Evolutionary conservation across 2,888 invertebrate species (phyloP).

Genomic region (Ypsolopha sequella): DNA sequence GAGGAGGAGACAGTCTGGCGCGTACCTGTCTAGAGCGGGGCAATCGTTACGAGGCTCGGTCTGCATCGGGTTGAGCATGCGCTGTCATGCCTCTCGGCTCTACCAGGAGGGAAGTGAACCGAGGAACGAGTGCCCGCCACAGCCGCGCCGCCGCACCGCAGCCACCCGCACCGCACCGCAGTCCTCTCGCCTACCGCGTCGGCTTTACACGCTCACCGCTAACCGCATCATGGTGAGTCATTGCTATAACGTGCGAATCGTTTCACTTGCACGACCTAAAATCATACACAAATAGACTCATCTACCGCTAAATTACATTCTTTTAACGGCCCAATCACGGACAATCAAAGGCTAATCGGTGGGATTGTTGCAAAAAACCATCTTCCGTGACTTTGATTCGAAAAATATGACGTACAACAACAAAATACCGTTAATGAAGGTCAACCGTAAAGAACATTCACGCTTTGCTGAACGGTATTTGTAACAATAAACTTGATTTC

Average conservation of each 20-base stretch:
- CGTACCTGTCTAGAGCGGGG: slow-evolving; percentile 50
- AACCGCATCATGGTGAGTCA: slow-evolving; percentile 69
- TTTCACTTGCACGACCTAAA: slow-evolving; percentile 33
- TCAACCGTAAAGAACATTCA: neutral
- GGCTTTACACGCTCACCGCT: slow-evolving; percentile 56
- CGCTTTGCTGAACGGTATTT: neutral
- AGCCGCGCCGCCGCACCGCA: slow-evolving; percentile 28
- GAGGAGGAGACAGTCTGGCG: slow-evolving; percentile 58
- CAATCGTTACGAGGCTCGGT: slow-evolving; percentile 65
- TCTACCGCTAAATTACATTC: neutral
- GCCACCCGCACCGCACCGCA: slow-evolving; percentile 32
- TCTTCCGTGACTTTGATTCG: neutral
- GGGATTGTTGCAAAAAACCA: neutral
- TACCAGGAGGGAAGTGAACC: neutral
- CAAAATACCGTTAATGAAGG: neutral
- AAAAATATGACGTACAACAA: neutral
- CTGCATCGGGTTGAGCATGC: slow-evolving; percentile 61
- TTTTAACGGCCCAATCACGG: neutral
- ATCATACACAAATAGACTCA: neutral
- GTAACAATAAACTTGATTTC: slow-evolving; percentile 28
- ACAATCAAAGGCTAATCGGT: neutral
- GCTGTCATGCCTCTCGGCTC: slow-evolving; percentile 20
- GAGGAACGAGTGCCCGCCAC: too few relatives aligned
- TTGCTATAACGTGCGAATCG: slow-evolving; percentile 52
- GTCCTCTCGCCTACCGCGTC: slow-evolving; percentile 55